Evolutionary conservation across 2,113 vertebrate species (phyloP).

Genomic region (Ammodytes marinus): DNA sequence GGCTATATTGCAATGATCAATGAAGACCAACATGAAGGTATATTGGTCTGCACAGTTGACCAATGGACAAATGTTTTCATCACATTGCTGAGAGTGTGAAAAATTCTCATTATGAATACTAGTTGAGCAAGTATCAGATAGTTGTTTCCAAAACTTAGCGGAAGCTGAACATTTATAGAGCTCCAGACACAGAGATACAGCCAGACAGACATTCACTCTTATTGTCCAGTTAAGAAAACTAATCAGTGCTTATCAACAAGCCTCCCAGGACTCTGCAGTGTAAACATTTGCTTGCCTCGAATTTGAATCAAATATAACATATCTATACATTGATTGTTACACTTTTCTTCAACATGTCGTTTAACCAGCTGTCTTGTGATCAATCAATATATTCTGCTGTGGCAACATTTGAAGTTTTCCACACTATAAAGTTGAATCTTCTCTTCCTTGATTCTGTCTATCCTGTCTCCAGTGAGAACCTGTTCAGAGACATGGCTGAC

Average conservation of each 20-base stretch:
- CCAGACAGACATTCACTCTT: no score
- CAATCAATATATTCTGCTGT: not conserved
- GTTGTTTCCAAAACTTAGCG: no score
- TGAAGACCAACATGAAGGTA: not conserved
- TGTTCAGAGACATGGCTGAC: conserved; percentile 91
- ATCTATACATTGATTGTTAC: no score
- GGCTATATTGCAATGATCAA: not conserved
- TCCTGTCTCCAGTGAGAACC: conserved; percentile 81
- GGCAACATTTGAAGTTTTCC: not conserved
- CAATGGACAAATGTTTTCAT: not conserved
- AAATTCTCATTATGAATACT: not conserved
- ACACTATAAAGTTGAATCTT: no score
- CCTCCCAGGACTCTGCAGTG: no score
- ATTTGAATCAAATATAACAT: no score
- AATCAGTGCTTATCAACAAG: no score
- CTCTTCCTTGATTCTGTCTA: not conserved
- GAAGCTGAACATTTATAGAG: no score
- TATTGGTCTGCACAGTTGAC: not conserved
- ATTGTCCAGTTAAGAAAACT: no score
- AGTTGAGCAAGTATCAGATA: not conserved
- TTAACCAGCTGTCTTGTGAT: no score
- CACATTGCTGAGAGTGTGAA: not conserved
- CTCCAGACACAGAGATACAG: not conserved
- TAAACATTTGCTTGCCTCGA: no score
- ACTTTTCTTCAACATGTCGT: no score